Conservation (phyloP, 2,113 vertebrate genomes). For the Leptocoma aspasia region DNA sequence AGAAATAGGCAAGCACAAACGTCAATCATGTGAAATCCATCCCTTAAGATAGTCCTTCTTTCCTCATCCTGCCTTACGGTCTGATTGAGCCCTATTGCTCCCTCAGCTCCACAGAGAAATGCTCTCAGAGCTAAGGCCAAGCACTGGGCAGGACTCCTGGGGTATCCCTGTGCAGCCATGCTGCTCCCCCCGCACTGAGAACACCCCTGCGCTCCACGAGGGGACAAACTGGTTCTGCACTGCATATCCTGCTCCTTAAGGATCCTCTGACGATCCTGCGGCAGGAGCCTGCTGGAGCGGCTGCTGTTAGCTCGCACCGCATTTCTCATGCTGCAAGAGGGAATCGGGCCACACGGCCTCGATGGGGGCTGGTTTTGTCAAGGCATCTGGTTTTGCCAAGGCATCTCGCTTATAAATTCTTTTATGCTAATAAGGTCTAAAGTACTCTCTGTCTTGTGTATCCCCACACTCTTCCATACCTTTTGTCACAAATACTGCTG, state of each 20-base stretch:
- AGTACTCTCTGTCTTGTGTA: too few relatives aligned
- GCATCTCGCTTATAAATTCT: too few relatives aligned
- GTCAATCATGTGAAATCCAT: not conserved
- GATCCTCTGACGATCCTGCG: rapidly evolving
- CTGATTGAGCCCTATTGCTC: not conserved
- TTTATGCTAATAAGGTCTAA: too few relatives aligned
- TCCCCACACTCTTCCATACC: not conserved
- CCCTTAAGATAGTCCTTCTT: not conserved
- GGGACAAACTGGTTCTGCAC: not conserved
- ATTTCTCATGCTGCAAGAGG: rapidly evolving
- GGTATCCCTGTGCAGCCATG: not conserved
- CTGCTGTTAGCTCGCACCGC: rapidly evolving
- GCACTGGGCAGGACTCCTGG: rapidly evolving
- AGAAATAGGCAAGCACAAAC: not conserved
- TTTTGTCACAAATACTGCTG: not conserved
- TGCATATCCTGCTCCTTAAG: not conserved
- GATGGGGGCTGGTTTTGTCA: too few relatives aligned
- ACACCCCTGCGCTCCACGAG: not conserved
- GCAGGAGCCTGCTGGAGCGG: not conserved
- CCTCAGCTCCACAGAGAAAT: not conserved
- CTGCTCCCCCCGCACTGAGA: not conserved
- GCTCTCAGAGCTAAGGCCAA: not conserved
- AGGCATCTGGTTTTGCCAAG: too few relatives aligned
- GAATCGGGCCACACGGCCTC: not conserved
- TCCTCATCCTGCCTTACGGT: not conserved